Evolutionary conservation across 2,113 vertebrate genomes (phyloP).

Genomic region (Poeciliopsis prolifica): DNA sequence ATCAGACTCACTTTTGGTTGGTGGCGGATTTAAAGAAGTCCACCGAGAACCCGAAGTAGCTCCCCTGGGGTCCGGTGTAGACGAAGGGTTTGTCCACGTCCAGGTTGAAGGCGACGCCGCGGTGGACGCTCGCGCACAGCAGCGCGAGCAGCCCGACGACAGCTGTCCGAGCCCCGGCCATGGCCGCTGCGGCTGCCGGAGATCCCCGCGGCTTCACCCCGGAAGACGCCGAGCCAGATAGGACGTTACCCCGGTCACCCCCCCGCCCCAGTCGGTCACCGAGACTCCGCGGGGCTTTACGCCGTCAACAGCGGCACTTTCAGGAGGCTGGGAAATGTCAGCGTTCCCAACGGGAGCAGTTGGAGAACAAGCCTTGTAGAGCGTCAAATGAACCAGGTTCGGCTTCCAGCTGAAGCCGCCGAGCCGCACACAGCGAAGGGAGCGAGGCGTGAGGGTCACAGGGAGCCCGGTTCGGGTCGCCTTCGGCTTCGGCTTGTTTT

Average conservation of each 20-base stretch:
- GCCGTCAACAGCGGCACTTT: not conserved
- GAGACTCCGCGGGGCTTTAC: not conserved
- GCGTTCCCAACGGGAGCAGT: not conserved
- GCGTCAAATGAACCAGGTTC: conserved; percentile 1
- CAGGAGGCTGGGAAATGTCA: not conserved
- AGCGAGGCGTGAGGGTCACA: not conserved
- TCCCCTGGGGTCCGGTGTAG: conserved; percentile 83
- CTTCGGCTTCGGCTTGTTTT: conserved; percentile 4
- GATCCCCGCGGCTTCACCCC: conserved; percentile 7
- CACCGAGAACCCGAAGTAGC: conserved; percentile 96
- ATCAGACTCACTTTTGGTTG: conserved; percentile 75
- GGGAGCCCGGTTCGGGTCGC: not conserved
- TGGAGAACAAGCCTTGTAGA: conserved; percentile 9
- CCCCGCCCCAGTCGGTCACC: not conserved
- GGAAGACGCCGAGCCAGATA: not conserved
- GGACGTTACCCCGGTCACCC: not conserved
- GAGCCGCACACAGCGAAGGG: not conserved
- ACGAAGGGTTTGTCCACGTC: conserved; percentile 84
- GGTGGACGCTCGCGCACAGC: not conserved
- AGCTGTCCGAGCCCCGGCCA: conserved; percentile 35
- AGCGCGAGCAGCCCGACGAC: conserved; percentile 19
- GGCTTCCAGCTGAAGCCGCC: not conserved
- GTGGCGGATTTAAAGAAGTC: conserved; percentile 86
- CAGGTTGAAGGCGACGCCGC: conserved; percentile 84
- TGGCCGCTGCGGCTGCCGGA: conserved; percentile 26